Evolutionary conservation across 1,140 invertebrate genomes (phyloP).

Genomic region (Caenorhabditis elegans): DNA sequence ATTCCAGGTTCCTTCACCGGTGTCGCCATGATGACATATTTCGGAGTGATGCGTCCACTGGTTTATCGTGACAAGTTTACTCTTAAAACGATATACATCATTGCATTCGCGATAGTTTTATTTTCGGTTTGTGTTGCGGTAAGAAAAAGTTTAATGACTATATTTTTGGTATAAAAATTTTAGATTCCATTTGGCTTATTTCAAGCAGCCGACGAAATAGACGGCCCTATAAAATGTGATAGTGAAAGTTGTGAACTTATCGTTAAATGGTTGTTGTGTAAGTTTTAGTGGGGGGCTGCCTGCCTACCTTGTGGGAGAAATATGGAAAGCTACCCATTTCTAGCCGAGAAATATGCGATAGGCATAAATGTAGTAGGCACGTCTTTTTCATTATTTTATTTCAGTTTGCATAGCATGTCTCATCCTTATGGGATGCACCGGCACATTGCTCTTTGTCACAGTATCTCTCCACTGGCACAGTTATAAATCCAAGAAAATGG

Average conservation of each 20-base stretch:
- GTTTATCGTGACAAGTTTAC: not conserved
- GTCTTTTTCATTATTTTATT: no score
- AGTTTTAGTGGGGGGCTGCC: not conserved
- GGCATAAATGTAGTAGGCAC: no score
- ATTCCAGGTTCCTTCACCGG: not conserved
- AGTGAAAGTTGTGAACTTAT: not conserved
- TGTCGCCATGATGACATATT: not conserved
- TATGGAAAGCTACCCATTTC: no score
- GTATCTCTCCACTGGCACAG: not conserved
- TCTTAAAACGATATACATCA: not conserved
- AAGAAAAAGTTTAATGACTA: no score
- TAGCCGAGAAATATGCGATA: no score
- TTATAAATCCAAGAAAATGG: slow-evolving; percentile 18
- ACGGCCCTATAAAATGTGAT: not conserved
- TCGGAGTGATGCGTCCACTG: not conserved
- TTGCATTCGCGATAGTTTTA: not conserved
- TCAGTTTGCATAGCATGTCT: not conserved
- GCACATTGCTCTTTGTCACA: not conserved
- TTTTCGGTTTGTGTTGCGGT: not conserved
- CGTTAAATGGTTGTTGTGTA: not conserved
- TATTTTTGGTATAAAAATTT: no score
- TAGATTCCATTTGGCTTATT: not conserved
- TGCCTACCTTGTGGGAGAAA: no score
- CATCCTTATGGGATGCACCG: not conserved
- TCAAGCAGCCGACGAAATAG: not conserved